phyloP scores from a whole-genome alignment of 2,113 vertebrate species.

The Stegastes partitus region DNA sequence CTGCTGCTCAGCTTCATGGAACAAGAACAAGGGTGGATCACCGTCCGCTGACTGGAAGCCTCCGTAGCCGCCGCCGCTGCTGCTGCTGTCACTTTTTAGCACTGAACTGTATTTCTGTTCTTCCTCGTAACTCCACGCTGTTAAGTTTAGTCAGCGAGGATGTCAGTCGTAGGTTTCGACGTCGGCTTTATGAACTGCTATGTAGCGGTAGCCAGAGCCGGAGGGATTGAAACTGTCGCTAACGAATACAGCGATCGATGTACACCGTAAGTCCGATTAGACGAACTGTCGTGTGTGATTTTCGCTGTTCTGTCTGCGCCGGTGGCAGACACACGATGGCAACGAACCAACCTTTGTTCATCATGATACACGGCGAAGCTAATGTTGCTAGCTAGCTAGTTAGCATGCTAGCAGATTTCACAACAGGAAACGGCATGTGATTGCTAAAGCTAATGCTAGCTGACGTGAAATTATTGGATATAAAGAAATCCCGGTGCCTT shows the following conservation, averaged over 20 bases:
- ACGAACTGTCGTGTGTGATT: fast-evolving
- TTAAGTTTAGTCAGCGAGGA: slow-evolving; percentile 73
- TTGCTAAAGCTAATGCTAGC: slow-evolving; percentile 69
- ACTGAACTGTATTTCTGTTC: slow-evolving; percentile 15
- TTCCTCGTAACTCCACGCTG: slow-evolving; percentile 14
- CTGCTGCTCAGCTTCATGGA: slow-evolving; percentile 77
- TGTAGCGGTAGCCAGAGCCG: slow-evolving; percentile 95
- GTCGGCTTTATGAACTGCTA: slow-evolving; percentile 96
- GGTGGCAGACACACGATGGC: no score
- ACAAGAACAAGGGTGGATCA: slow-evolving; percentile 72
- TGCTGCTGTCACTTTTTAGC: slow-evolving; percentile 25
- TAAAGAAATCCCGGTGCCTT: background rate
- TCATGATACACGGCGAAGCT: slow-evolving; percentile 1
- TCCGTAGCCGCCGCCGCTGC: slow-evolving; percentile 37
- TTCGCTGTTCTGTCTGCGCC: background rate
- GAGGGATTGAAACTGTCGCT: slow-evolving; percentile 96
- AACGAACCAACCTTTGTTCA: background rate
- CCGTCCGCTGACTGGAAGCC: slow-evolving; percentile 54
- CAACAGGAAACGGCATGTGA: slow-evolving; percentile 77
- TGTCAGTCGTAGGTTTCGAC: slow-evolving; percentile 98
- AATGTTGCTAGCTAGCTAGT: slow-evolving; percentile 53
- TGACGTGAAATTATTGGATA: background rate
- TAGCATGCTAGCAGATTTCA: slow-evolving; percentile 70
- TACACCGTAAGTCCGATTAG: slow-evolving; percentile 91
- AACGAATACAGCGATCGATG: slow-evolving; percentile 97